These are phyloP conservation scores for Plebejus melissa DNA, from an alignment of 2,888 invertebrate species.

Conservation along the genomic window DNA sequence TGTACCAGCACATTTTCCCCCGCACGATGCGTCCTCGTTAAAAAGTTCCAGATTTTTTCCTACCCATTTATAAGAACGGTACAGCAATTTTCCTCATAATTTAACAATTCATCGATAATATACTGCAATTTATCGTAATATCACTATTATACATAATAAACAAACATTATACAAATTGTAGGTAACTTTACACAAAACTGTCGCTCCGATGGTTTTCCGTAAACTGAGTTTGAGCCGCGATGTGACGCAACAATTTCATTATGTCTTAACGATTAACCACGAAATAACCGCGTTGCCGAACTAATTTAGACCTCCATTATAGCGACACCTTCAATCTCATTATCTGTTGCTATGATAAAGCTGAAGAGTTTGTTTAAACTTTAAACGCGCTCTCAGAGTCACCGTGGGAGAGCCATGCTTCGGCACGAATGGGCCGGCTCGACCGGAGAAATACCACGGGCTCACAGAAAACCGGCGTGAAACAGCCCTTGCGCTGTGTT, in stretches of 20 bases:
- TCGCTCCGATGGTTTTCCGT: conserved; percentile 1
- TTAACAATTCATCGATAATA: conserved; percentile 3
- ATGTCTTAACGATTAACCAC: conserved; percentile 7
- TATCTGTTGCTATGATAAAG: background rate
- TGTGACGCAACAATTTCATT: conserved; percentile 22
- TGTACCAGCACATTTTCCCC: conserved; percentile 45
- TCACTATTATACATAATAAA: conserved; percentile 1
- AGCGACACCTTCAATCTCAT: background rate
- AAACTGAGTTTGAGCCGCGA: conserved; percentile 1
- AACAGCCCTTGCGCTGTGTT: too few species aligned
- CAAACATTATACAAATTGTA: background rate
- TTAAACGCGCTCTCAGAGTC: too few species aligned
- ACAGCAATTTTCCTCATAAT: background rate
- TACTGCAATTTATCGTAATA: background rate
- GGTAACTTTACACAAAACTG: background rate
- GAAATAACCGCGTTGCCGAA: conserved; percentile 5
- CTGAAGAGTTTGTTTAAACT: background rate
- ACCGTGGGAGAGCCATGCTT: too few species aligned
- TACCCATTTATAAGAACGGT: conserved; percentile 5
- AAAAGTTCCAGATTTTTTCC: conserved; percentile 39
- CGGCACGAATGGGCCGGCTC: too few species aligned
- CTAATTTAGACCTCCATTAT: background rate
- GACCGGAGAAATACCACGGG: too few species aligned
- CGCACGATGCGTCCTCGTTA: conserved; percentile 54
- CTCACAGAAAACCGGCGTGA: too few species aligned